A percentile compares a stretch with the other conserved stretches of the same genome.
Evolutionary conservation across 1,140 invertebrate genomes (phyloP).

Genomic region (Sycophila sp.): DNA sequence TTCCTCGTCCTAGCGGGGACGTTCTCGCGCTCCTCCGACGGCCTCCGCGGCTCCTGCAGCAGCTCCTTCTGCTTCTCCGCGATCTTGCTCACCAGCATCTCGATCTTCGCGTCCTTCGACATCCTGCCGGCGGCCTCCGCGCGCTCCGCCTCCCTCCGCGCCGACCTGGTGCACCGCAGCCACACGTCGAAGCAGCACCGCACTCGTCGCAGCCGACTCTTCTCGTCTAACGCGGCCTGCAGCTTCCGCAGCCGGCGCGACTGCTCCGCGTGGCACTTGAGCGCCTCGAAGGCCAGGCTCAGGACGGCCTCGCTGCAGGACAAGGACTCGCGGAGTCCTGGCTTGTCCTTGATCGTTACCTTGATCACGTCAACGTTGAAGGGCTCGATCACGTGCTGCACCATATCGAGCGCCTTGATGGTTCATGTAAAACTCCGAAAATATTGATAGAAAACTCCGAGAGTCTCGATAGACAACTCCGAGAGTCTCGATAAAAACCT

Average conservation of each 20-base stretch:
- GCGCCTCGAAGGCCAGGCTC: neutral
- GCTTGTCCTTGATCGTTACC: conserved; percentile 59
- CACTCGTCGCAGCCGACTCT: conserved; percentile 27
- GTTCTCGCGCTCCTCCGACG: conserved; percentile 21
- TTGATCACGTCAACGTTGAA: conserved; percentile 47
- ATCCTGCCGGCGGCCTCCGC: conserved; percentile 38
- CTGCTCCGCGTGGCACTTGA: conserved; percentile 2
- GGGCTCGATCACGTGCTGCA: neutral
- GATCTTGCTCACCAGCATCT: conserved; percentile 55
- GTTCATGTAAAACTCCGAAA: no score
- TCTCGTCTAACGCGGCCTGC: neutral
- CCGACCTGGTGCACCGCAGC: conserved; percentile 34
- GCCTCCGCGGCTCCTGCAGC: conserved; percentile 31
- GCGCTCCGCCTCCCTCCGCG: conserved; percentile 24
- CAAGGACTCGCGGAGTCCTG: conserved; percentile 33
- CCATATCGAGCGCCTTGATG: no score
- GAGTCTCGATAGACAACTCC: no score
- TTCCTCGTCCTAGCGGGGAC: neutral
- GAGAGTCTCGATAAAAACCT: no score
- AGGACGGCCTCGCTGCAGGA: neutral
- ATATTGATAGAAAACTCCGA: no score
- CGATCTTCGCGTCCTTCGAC: conserved; percentile 54
- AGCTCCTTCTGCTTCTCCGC: conserved; percentile 53
- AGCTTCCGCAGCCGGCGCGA: neutral
- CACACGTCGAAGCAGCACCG: conserved; percentile 46